Conservation (phyloP, 2,797 vertebrate genomes). For the Sebastes diaconus region DNA sequence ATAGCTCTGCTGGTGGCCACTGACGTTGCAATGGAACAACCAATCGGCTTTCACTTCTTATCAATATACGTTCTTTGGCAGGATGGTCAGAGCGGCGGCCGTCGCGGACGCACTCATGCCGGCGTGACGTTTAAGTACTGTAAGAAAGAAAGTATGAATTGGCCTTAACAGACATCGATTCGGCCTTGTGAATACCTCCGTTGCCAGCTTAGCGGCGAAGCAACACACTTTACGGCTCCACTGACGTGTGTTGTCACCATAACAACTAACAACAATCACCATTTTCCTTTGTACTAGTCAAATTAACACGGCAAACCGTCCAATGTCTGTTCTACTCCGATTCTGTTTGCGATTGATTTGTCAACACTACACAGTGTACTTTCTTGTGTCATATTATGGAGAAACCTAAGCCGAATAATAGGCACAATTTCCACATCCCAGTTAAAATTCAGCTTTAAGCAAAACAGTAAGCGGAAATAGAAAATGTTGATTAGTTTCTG, state of each 20-base stretch:
- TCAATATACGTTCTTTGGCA: no score
- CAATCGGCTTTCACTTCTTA: accelerated
- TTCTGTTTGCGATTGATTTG: background rate
- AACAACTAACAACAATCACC: background rate
- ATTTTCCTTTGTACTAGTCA: background rate
- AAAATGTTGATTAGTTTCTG: constrained; percentile 16
- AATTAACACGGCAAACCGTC: background rate
- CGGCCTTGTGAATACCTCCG: accelerated
- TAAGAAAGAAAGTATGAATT: no score
- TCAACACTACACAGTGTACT: background rate
- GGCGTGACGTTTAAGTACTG: no score
- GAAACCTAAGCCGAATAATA: background rate
- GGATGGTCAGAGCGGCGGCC: no score
- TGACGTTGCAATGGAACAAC: no score
- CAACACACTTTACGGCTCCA: background rate
- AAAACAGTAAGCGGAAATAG: background rate
- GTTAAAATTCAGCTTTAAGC: constrained; percentile 3
- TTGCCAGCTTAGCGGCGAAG: background rate
- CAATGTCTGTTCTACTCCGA: background rate
- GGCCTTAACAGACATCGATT: accelerated
- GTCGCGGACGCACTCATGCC: no score
- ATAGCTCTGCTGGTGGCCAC: no score
- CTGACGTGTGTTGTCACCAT: background rate
- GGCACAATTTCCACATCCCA: background rate
- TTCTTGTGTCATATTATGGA: background rate